Conservation (phyloP, 2,113 vertebrate genomes). For the Garra rufa region DNA sequence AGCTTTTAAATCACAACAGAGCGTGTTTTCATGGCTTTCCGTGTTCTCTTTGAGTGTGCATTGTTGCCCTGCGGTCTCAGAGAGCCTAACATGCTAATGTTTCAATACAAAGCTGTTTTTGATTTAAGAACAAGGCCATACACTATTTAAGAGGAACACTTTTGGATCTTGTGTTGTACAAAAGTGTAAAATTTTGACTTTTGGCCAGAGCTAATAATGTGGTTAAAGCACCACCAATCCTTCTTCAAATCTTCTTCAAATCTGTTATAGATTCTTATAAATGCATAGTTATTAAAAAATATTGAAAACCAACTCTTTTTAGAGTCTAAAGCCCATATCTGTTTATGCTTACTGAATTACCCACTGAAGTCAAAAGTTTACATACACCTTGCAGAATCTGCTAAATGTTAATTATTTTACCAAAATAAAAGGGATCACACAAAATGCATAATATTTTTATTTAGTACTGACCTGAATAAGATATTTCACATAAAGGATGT, state of each 20-base stretch:
- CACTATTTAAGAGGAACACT: background rate
- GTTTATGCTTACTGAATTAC: too few species aligned
- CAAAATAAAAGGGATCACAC: too few species aligned
- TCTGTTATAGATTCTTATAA: background rate
- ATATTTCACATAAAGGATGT: too few species aligned
- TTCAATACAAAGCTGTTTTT: slow-evolving; percentile 1
- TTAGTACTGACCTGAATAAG: too few species aligned
- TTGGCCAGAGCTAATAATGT: background rate
- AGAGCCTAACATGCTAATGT: background rate
- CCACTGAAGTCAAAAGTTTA: too few species aligned
- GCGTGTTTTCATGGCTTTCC: background rate
- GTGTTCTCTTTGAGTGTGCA: background rate
- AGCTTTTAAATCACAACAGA: background rate
- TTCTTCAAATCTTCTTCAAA: background rate
- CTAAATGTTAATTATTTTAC: too few species aligned
- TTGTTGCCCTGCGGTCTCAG: background rate
- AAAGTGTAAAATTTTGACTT: slow-evolving; percentile 4
- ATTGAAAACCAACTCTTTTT: too few species aligned
- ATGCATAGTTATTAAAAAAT: background rate
- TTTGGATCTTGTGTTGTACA: background rate
- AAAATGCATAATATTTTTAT: too few species aligned
- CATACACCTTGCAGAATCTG: too few species aligned
- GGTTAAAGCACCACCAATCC: background rate
- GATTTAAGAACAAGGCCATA: background rate
- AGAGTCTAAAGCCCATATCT: too few species aligned